Conservation (phyloP, 2,797 vertebrate species). For the Otolemur crassicaudatus region DNA sequence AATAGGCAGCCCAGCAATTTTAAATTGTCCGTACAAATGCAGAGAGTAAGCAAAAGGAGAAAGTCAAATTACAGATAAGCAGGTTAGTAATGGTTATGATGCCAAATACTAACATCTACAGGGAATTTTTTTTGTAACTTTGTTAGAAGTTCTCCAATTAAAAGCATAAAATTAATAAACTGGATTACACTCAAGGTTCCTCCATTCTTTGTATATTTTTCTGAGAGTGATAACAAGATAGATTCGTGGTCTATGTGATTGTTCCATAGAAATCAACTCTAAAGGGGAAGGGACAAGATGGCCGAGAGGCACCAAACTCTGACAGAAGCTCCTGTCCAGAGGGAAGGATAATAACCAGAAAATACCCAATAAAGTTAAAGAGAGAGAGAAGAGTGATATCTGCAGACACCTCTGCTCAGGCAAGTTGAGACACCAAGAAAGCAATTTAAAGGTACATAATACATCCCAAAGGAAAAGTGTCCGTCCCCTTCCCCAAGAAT, state of each 20-base stretch:
- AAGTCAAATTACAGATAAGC: conserved; percentile 1
- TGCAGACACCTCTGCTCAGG: no score
- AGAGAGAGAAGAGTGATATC: no score
- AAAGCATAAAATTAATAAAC: conserved; percentile 9
- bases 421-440: no score
- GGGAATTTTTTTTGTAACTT: neutral
- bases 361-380: no score
- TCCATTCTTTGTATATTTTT: neutral
- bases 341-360: no score
- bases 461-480: no score
- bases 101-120: neutral
- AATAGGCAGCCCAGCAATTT: neutral
- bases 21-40: neutral
- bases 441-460: no score
- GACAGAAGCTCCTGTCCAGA: no score
- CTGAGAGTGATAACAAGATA: neutral
- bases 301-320: no score
- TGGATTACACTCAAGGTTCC: neutral
- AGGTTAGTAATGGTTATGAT: neutral
- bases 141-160: neutral
- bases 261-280: neutral
- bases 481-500: no score
- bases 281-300: neutral
- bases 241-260: neutral
- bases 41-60: conserved; percentile 27